Conservation (phyloP, 2,888 invertebrate genomes). For the Eurytoma californica region DNA sequence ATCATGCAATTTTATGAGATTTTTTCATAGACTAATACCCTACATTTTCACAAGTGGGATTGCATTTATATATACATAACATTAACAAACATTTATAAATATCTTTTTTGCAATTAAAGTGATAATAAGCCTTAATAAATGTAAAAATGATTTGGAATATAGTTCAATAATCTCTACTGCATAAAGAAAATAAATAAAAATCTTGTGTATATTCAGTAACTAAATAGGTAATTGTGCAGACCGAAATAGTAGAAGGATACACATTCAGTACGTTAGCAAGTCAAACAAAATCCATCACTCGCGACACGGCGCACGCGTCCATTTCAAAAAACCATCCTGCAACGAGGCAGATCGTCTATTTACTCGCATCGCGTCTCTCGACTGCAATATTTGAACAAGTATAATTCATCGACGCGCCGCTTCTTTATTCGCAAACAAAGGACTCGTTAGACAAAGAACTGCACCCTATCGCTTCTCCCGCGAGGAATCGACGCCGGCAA, state of each 20-base stretch:
- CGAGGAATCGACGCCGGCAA: background rate
- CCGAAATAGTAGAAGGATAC: background rate
- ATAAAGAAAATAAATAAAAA: too few species aligned
- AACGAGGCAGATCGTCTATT: background rate
- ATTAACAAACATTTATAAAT: too few species aligned
- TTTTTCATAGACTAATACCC: too few species aligned
- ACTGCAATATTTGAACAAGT: conserved; percentile 10
- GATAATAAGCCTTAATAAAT: too few species aligned
- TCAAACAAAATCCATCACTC: conserved; percentile 8
- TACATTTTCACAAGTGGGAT: too few species aligned
- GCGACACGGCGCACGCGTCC: background rate
- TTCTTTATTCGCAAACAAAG: conserved; percentile 41
- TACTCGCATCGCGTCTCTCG: too few species aligned
- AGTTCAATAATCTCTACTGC: too few species aligned
- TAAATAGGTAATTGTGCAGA: background rate
- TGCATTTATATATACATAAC: too few species aligned
- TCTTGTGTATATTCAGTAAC: too few species aligned
- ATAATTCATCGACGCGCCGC: background rate
- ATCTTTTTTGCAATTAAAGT: too few species aligned
- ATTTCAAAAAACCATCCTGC: background rate
- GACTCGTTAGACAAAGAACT: conserved; percentile 14
- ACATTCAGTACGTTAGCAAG: conserved; percentile 5
- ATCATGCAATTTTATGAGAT: too few species aligned
- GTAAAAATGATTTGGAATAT: too few species aligned
- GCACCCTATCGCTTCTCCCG: conserved; percentile 2